These are phyloP conservation scores for Gastrophysa polygoni DNA, from an alignment of 2,888 invertebrate genomes.

Conservation along the genomic window DNA sequence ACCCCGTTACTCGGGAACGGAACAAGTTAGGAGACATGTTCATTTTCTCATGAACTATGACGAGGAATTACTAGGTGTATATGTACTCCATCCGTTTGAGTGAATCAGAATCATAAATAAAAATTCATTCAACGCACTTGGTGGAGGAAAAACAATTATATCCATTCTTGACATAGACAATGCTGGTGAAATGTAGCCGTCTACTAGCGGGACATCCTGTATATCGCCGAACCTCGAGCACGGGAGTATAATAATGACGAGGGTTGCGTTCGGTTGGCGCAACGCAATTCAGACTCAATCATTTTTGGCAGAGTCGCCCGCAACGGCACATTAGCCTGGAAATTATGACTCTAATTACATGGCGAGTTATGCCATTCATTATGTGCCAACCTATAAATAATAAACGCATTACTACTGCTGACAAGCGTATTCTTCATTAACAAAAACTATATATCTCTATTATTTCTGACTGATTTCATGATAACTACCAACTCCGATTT, in stretches of 20 bases:
- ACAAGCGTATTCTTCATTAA: constrained; percentile 55
- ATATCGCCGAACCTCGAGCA: background rate
- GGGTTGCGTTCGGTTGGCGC: constrained; percentile 28
- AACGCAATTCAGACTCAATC: constrained; percentile 49
- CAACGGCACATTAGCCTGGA: constrained; percentile 57
- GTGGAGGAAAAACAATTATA: too few relatives aligned
- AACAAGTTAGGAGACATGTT: too few relatives aligned
- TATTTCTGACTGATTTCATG: constrained; percentile 50
- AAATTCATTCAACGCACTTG: too few relatives aligned
- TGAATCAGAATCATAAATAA: too few relatives aligned
- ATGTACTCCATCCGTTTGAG: too few relatives aligned
- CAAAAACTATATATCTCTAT: constrained; percentile 59
- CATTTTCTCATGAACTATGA: too few relatives aligned
- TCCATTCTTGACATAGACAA: too few relatives aligned
- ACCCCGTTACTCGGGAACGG: too few relatives aligned
- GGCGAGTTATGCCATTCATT: constrained; percentile 60
- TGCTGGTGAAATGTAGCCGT: too few relatives aligned
- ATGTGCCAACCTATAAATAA: constrained; percentile 55
- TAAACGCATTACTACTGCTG: constrained; percentile 57
- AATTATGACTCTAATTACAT: constrained; percentile 59
- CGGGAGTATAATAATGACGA: constrained; percentile 36
- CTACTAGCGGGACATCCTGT: too few relatives aligned
- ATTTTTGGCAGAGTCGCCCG: constrained; percentile 55
- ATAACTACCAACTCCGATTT: constrained; percentile 41
- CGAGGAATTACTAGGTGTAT: too few relatives aligned